phyloP scores from a whole-genome alignment of 2,888 invertebrate species.

The Anticlea derivata region DNA sequence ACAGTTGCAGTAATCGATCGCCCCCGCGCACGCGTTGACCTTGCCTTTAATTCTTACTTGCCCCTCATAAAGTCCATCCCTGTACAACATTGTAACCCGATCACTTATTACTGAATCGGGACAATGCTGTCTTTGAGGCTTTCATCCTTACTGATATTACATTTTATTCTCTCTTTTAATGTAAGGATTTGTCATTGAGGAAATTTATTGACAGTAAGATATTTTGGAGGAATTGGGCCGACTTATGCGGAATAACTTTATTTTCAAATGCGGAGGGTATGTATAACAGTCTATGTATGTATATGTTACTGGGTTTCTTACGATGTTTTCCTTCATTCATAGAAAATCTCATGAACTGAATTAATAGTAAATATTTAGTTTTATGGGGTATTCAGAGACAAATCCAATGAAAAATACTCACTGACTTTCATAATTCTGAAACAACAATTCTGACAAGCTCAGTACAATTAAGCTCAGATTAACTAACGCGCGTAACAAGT shows the following conservation, averaged over 20 bases:
- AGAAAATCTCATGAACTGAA: too few relatives aligned
- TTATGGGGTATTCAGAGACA: too few relatives aligned
- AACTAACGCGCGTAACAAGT: conserved; percentile 10
- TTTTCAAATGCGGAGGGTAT: too few relatives aligned
- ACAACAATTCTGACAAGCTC: too few relatives aligned
- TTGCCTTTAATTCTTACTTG: neutral
- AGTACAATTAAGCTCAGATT: conserved; percentile 2
- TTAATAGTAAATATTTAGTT: too few relatives aligned
- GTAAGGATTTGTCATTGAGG: conserved; percentile 31
- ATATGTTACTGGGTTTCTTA: too few relatives aligned
- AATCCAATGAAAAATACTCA: too few relatives aligned
- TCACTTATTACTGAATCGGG: conserved; percentile 41
- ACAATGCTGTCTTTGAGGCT: conserved; percentile 38
- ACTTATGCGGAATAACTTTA: neutral
- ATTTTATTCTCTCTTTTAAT: conserved; percentile 40
- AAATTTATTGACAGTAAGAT: conserved; percentile 10
- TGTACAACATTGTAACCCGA: conserved; percentile 38
- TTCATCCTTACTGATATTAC: conserved; percentile 39
- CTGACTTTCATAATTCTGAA: too few relatives aligned
- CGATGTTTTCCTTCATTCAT: too few relatives aligned
- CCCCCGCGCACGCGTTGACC: too few relatives aligned
- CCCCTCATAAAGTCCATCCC: conserved; percentile 1
- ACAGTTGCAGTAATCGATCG: too few relatives aligned
- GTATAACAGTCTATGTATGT: too few relatives aligned
- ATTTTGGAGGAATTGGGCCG: neutral